phyloP scores from a whole-genome alignment of 30 jellyfish, hydroid and myxozoan genomes.

The Hydra vulgaris region DNA sequence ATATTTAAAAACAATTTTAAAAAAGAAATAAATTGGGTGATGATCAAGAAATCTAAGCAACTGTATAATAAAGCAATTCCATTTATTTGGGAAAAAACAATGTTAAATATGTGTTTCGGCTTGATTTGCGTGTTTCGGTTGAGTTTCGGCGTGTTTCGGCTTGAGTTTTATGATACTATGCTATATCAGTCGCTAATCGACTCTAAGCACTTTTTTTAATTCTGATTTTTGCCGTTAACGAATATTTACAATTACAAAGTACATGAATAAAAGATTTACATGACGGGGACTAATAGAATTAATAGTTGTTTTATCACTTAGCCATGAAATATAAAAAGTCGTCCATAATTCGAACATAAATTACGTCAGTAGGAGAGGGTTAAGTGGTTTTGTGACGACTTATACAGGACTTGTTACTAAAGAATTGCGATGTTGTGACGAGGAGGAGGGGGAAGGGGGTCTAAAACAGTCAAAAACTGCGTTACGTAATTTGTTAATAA shows the following conservation, averaged over 20 bases:
- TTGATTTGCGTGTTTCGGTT: no score
- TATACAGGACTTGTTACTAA: background rate
- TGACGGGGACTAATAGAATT: background rate
- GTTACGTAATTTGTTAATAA: background rate
- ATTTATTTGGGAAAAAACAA: background rate
- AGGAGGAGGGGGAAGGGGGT: background rate
- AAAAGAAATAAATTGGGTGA: background rate
- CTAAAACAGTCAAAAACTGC: background rate
- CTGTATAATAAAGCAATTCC: background rate
- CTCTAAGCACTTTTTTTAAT: background rate
- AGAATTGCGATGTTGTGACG: background rate
- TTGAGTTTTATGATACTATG: background rate
- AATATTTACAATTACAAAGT: background rate
- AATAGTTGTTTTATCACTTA: background rate
- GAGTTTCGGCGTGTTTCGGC: background rate
- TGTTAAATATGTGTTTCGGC: background rate
- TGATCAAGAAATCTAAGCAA: background rate
- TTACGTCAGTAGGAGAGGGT: background rate
- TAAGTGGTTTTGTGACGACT: background rate
- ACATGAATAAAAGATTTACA: background rate
- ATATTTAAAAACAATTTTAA: no score
- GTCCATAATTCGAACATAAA: background rate
- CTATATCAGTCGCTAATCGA: background rate
- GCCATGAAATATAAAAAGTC: background rate
- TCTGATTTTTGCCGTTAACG: background rate